Percentiles rank a stretch among this genome's conserved stretches.
Evolutionary conservation across 2,113 vertebrate species (phyloP).

Genomic region (Ailurus styani): DNA sequence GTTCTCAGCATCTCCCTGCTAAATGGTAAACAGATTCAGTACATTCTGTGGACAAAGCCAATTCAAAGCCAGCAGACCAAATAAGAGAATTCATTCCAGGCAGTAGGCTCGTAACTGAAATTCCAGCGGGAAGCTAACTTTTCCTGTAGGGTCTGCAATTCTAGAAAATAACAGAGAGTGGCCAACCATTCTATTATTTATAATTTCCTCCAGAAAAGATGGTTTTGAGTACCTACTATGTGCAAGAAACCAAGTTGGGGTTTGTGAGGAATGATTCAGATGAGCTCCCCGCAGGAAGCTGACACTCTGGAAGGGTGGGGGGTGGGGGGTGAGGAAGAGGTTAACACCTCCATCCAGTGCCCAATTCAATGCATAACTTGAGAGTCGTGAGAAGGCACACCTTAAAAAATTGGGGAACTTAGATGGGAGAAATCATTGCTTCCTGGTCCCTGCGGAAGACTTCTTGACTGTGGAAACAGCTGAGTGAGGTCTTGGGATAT

Average conservation of each 20-base stretch:
- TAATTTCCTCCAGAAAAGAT: neutral
- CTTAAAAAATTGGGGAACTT: neutral
- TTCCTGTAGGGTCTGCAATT: neutral
- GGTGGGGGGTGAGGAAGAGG: fast-evolving
- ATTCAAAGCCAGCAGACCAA: constrained; percentile 54
- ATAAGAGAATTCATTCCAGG: constrained; percentile 36
- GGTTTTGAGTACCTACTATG: neutral
- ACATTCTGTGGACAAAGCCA: constrained; percentile 24
- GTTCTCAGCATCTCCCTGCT: constrained; percentile 4
- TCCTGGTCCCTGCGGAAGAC: neutral
- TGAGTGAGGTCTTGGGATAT: neutral
- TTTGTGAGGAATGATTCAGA: neutral
- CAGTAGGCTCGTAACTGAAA: neutral
- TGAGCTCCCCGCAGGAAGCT: neutral
- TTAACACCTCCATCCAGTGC: neutral
- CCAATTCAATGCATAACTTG: neutral
- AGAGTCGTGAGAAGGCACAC: neutral
- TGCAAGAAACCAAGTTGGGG: neutral
- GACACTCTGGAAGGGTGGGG: neutral
- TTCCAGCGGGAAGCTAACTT: constrained; percentile 37
- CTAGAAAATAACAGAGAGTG: neutral
- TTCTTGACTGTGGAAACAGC: constrained; percentile 23
- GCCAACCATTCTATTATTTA: neutral
- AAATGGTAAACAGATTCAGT: constrained; percentile 34
- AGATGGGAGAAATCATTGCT: neutral